phyloP scores from a whole-genome alignment of 1,140 invertebrate species.

The Euborellia annulipes region DNA sequence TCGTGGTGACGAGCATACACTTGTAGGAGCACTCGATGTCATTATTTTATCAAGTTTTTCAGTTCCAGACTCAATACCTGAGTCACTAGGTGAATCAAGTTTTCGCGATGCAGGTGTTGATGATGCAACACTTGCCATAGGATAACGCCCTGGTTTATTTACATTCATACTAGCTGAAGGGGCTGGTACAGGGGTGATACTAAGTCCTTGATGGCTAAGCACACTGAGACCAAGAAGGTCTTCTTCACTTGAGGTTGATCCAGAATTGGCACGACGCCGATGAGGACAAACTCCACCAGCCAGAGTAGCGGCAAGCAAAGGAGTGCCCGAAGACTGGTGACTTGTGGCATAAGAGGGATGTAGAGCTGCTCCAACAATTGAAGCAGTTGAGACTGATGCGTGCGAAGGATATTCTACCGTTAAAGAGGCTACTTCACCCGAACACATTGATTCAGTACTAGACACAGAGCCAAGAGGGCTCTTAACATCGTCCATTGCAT shows the following conservation, averaged over 20 bases:
- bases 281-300: conserved; percentile 48
- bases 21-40: conserved; percentile 52
- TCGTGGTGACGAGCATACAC: conserved; percentile 67
- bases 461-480: conserved; percentile 72
- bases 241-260: conserved; percentile 55
- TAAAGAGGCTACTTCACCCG: conserved; percentile 40
- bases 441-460: conserved; percentile 61
- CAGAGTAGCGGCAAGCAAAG: conserved; percentile 57
- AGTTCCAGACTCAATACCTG: conserved; percentile 82
- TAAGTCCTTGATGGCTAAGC: conserved; percentile 45
- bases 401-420: conserved; percentile 38
- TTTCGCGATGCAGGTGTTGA: conserved; percentile 44
- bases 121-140: too few species aligned
- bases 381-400: background rate
- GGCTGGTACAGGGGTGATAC: conserved; percentile 43
- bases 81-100: conserved; percentile 77
- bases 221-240: conserved; percentile 41
- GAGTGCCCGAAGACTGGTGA: conserved; percentile 41
- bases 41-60: conserved; percentile 60
- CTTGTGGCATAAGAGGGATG: conserved; percentile 22
- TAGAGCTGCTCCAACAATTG: too few species aligned
- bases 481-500: conserved; percentile 60
- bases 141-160: too few species aligned
- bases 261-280: conserved; percentile 52
- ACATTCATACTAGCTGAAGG: conserved; percentile 20